These are phyloP conservation scores for Carapus acus DNA, from an alignment of 2,797 vertebrate genomes.

Conservation along the genomic window DNA sequence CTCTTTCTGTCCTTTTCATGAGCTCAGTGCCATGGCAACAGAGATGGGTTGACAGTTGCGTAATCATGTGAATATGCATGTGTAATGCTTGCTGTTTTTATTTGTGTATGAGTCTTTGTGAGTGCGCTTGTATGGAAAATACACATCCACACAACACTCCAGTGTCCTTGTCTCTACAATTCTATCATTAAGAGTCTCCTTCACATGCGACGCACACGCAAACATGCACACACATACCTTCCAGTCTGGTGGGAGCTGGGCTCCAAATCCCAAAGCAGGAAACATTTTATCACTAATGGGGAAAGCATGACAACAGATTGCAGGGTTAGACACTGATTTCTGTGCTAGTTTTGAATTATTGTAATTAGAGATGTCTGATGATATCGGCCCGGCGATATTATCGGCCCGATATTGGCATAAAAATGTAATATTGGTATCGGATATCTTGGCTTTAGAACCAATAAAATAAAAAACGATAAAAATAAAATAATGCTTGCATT, in stretches of 20 bases:
- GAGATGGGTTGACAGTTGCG: slow-evolving; percentile 77
- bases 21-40: slow-evolving; percentile 75
- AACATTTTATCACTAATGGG: slow-evolving; percentile 94
- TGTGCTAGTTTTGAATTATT: slow-evolving; percentile 38
- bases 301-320: slow-evolving; percentile 68
- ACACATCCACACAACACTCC: slow-evolving; percentile 19
- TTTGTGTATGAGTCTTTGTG: slow-evolving; percentile 19
- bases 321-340: slow-evolving; percentile 35
- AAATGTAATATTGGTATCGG: too few species aligned
- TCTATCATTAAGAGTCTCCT: neutral
- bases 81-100: slow-evolving; percentile 51
- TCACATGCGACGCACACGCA: neutral
- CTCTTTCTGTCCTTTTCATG: slow-evolving; percentile 72
- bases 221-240: slow-evolving; percentile 74
- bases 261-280: slow-evolving; percentile 98
- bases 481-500: too few species aligned
- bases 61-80: slow-evolving; percentile 74
- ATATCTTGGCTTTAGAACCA: too few species aligned
- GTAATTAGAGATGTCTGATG: slow-evolving; percentile 54
- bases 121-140: slow-evolving; percentile 16
- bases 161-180: too few species aligned
- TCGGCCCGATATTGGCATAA: too few species aligned
- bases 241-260: slow-evolving; percentile 97
- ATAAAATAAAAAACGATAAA: too few species aligned
- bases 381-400: too few species aligned